Evolutionary conservation across 37 sponge, comb jelly and placozoan species (phyloP), one percentile per base, ranked within the genome.

Genomic region (Bolinopsis microptera): DNA sequence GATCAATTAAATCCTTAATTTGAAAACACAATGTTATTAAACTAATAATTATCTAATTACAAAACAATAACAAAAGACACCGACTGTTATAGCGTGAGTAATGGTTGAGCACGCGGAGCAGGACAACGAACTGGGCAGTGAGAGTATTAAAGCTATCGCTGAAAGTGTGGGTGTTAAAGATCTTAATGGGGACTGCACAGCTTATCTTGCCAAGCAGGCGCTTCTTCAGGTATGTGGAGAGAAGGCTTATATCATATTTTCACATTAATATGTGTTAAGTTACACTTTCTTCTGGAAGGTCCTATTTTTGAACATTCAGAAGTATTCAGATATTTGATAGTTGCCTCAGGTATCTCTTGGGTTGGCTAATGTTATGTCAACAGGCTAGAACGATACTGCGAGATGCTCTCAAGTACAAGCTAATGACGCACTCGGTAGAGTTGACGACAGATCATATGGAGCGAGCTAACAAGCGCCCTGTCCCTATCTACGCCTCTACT

Each of bases 91-190:
- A n/a, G n/a, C 13, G 61, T 13, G 13, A 13, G 61, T 21, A 8
- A 77, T 77, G 80, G 80, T 77, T 77, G 80, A 77, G 36, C 80
- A 77, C 36, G 35, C 61, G 0, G 90, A 86, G 26, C 18, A 38
- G 37, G 90, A 86, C 30, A 86, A 28, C 26, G 90, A 86, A 25
- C 90, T 86, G 1, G 25, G 61, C 5, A n/a, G 61, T 86, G 90
- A 86, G 18, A 86, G 90, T 38, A 86, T 86, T 48, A 86, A 86
- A 27, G 41, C 61, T 27, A 86, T 86, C 37, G 90, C 90, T 0
- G 90, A 86, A 48, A 86, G 90, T 86, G 61, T 86, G 26, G 90
- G 90, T 33, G 31, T 86, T 0, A 39, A 41, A 48, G 90, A 86
- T 27, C 31, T 86, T 1, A 86, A 39, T n/a, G 30, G 1, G 1